A percentile compares a stretch with the other conserved stretches of the same genome.
Conservation (phyloP, 2,888 invertebrate species). For the Lasioglossum malachurum region DNA sequence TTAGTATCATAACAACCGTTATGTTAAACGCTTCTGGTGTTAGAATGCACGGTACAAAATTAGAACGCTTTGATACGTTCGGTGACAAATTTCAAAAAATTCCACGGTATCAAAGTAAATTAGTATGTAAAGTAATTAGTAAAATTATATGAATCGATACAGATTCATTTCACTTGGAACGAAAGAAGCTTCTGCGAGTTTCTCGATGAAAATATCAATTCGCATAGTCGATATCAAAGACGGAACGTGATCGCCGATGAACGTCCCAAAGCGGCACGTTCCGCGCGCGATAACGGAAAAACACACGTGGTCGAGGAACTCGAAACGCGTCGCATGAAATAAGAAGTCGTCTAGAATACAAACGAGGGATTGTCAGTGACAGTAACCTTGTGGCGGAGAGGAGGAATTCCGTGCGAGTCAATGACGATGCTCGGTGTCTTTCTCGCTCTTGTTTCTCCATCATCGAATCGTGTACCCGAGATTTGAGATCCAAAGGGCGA, state of each 20-base stretch:
- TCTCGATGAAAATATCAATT: not conserved
- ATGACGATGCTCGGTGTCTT: not conserved
- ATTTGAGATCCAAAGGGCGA: not conserved
- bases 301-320: not conserved
- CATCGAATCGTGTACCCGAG: not conserved
- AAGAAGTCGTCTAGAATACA: slow-evolving; percentile 47
- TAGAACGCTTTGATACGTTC: too few species aligned
- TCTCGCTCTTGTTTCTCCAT: not conserved
- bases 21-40: not conserved
- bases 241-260: not conserved
- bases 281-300: not conserved
- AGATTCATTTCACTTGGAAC: not conserved
- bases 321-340: slow-evolving; percentile 22
- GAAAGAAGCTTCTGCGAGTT: not conserved
- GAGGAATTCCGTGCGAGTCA: slow-evolving; percentile 37
- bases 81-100: too few species aligned
- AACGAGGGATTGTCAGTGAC: slow-evolving; percentile 32
- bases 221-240: not conserved
- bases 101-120: too few species aligned
- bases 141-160: too few species aligned
- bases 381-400: slow-evolving; percentile 44
- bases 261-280: not conserved
- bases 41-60: not conserved
- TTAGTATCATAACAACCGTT: not conserved
- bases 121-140: too few species aligned